Evolutionary conservation across 2,113 vertebrate genomes (phyloP), one percentile per base, ranked within the genome.

Genomic region (Scytalopus superciliaris): DNA sequence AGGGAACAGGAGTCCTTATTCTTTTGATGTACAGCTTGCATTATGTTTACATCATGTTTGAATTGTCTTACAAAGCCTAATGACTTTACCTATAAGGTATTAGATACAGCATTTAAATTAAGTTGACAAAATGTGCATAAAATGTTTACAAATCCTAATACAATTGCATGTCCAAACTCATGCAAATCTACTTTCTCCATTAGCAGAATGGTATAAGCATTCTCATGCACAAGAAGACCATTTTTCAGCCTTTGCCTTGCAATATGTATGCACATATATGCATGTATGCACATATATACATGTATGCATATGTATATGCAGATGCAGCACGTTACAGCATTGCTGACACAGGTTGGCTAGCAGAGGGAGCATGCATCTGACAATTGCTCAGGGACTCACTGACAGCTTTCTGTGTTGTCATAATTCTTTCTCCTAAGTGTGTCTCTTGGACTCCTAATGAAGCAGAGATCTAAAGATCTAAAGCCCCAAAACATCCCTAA

Each of bases 251-350:
- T 75, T 60, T 87, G 59, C 28, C n/a, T 86, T 62, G 28, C 55
- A 28, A 16, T 40, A 24, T 4, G 8, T 7, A 19, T 30, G 39
- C 44, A 52, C 8, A 39, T 30, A 28, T 3, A 74, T 53, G 52
- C 31, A 28, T 3, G 1, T 27, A 57, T 3, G 25, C 22, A 33
- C 4, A 52, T n/a, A 22, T 6, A 8, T 19, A 28, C 35, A 28
- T 3, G 1, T 27, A 57, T 3, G 25, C 22, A 33, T 5, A 52
- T n/a, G 25, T 6, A 8, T 19, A 28, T 27, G 31, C 33, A 42
- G 25, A 15, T 3, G 9, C n/a, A 45, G 19, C 17, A 2, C 7
- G 15, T 22, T 16, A 33, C 0, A 0, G 60, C 42, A 27, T 4
- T 28, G 56, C 31, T 74, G 64, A 37, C 22, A n/a, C 19, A 25